Percentiles rank a stretch among this genome's conserved stretches.
These are phyloP conservation scores for Mastacembelus armatus DNA, from an alignment of 2,797 vertebrate species.

Conservation along the genomic window DNA sequence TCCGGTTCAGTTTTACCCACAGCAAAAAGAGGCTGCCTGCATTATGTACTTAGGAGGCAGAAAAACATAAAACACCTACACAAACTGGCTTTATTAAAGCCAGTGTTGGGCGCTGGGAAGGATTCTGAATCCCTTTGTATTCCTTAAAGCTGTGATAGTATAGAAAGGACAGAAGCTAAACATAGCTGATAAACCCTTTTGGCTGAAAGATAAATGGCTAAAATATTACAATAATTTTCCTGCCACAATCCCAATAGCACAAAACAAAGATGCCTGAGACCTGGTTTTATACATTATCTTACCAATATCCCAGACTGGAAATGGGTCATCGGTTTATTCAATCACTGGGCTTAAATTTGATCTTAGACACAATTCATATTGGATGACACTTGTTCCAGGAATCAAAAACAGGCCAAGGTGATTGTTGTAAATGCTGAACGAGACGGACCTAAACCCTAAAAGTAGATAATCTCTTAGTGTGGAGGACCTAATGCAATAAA, in stretches of 20 bases:
- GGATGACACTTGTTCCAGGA: slow-evolving; percentile 33
- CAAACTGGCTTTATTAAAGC: slow-evolving; percentile 41
- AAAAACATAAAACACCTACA: slow-evolving; percentile 33
- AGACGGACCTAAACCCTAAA: slow-evolving; percentile 37
- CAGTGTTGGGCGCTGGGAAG: slow-evolving; percentile 4
- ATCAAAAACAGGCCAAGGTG: slow-evolving; percentile 26
- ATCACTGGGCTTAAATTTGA: slow-evolving; percentile 10
- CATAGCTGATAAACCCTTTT: slow-evolving; percentile 36
- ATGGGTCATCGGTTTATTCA: slow-evolving; percentile 11
- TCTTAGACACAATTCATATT: slow-evolving; percentile 19
- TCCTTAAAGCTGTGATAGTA: slow-evolving; percentile 28
- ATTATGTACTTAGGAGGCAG: slow-evolving; percentile 31
- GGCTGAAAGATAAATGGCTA: slow-evolving; percentile 20
- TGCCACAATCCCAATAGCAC: slow-evolving; percentile 1
- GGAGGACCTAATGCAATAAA: slow-evolving; percentile 23
- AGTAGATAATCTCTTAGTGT: slow-evolving; percentile 36
- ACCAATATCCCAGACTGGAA: background rate
- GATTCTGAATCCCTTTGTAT: slow-evolving; percentile 30
- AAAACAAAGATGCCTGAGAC: slow-evolving; percentile 13
- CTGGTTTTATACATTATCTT: background rate
- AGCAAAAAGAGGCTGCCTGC: slow-evolving; percentile 44
- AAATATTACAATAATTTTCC: slow-evolving; percentile 35
- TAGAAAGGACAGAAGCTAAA: slow-evolving; percentile 30
- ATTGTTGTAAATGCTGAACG: slow-evolving; percentile 46
- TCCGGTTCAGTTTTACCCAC: slow-evolving; percentile 70